Percentiles rank a stretch among this genome's conserved stretches.
These are phyloP conservation scores for Oreotrochilus melanogaster DNA, from an alignment of 2,113 vertebrate genomes.

Conservation along the genomic window DNA sequence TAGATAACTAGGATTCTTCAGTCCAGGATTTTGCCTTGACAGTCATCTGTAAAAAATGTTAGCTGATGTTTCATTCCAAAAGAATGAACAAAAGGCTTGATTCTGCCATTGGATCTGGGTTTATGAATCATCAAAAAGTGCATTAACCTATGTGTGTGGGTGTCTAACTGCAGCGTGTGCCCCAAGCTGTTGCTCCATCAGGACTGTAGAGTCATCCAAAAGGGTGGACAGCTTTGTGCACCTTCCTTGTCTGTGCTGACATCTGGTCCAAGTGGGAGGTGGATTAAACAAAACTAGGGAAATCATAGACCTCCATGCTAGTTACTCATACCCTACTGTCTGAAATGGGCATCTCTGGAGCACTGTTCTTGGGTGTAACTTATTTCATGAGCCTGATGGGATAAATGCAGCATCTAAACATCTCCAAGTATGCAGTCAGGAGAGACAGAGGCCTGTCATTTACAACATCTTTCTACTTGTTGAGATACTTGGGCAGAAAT, in stretches of 20 bases:
- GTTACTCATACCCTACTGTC: conserved; percentile 59
- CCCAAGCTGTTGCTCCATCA: conserved; percentile 43
- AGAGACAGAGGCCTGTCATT: conserved; percentile 18
- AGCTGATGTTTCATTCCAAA: conserved; percentile 57
- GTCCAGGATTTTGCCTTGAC: conserved; percentile 53
- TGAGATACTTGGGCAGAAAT: conserved; percentile 26
- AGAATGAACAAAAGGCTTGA: conserved; percentile 47
- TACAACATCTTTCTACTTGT: conserved; percentile 21
- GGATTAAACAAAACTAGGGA: conserved; percentile 49
- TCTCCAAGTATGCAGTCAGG: conserved; percentile 60
- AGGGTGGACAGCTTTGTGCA: conserved; percentile 54
- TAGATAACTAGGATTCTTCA: conserved; percentile 58
- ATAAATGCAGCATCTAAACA: conserved; percentile 63
- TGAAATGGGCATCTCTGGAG: conserved; percentile 56
- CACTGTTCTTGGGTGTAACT: conserved; percentile 70
- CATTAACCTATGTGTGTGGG: conserved; percentile 59
- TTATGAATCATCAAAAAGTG: conserved; percentile 69
- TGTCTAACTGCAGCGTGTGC: conserved; percentile 35
- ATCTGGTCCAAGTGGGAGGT: conserved; percentile 54
- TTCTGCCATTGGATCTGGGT: conserved; percentile 24
- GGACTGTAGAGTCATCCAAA: conserved; percentile 26
- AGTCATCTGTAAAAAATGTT: conserved; percentile 70
- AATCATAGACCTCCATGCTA: conserved; percentile 35
- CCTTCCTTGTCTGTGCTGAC: conserved; percentile 27
- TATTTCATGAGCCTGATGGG: conserved; percentile 66